phyloP scores from a whole-genome alignment of 2,113 vertebrate genomes.

The Odobenus rosmarus region DNA sequence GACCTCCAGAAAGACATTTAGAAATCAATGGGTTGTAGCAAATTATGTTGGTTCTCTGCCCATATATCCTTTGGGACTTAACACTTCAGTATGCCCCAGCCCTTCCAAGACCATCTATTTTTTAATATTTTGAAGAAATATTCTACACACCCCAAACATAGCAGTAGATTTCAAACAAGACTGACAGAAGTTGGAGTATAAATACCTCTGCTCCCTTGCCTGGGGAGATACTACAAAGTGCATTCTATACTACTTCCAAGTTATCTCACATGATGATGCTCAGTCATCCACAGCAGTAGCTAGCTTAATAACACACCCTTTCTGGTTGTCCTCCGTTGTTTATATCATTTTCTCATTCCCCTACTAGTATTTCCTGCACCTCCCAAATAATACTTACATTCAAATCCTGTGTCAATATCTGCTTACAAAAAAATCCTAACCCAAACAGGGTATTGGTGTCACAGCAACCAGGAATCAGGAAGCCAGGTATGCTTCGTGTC shows the following conservation, averaged over 20 bases:
- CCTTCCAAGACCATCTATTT: neutral
- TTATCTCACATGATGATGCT: neutral
- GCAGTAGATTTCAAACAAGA: neutral
- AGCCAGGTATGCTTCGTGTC: neutral
- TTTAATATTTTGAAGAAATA: neutral
- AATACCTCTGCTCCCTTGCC: neutral
- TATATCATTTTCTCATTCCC: neutral
- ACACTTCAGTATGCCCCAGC: neutral
- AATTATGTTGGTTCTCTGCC: neutral
- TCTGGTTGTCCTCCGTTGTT: neutral
- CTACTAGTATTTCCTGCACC: neutral
- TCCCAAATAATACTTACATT: neutral
- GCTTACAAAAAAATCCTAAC: neutral
- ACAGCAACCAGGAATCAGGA: neutral
- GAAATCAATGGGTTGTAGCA: neutral
- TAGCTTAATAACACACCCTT: neutral
- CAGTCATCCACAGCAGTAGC: neutral
- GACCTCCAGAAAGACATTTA: neutral
- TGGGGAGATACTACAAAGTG: neutral
- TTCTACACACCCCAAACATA: neutral
- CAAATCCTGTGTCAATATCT: neutral
- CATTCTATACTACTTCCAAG: neutral
- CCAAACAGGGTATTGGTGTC: neutral
- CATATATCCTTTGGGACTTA: neutral
- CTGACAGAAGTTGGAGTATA: neutral